Conservation (phyloP, 2,888 invertebrate species). For the Abrostola triplasia region DNA sequence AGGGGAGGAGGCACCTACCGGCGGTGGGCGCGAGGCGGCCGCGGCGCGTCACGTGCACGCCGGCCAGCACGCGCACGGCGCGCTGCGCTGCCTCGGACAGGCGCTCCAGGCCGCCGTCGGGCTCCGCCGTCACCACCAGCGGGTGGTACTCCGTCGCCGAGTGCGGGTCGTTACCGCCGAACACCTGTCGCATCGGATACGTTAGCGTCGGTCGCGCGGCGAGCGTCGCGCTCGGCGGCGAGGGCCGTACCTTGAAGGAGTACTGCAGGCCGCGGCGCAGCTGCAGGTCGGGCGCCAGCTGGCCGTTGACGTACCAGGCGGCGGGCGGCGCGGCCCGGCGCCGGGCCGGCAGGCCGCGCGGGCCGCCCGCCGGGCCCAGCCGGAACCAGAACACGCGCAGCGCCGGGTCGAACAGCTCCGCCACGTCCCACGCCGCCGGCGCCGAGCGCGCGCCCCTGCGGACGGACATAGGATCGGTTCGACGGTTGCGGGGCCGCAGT, state of each 20-base stretch:
- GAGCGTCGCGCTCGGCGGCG: neutral
- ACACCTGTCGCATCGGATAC: slow-evolving; percentile 76
- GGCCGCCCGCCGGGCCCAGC: slow-evolving; percentile 95
- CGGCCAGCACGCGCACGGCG: slow-evolving; percentile 73
- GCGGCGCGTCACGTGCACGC: slow-evolving; percentile 95
- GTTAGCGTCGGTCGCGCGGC: neutral
- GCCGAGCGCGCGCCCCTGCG: slow-evolving; percentile 52
- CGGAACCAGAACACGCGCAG: slow-evolving; percentile 94
- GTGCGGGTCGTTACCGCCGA: slow-evolving; percentile 96
- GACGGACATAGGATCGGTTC: neutral
- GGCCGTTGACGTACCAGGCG: slow-evolving; percentile 98
- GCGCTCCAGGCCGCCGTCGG: slow-evolving; percentile 95
- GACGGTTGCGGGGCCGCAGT: no score
- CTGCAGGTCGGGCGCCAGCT: slow-evolving; percentile 95
- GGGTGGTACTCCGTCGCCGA: slow-evolving; percentile 96
- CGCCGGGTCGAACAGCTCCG: slow-evolving; percentile 90
- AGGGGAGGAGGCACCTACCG: slow-evolving; percentile 72
- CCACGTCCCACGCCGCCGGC: slow-evolving; percentile 88
- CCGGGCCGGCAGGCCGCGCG: slow-evolving; percentile 90
- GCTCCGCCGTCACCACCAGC: slow-evolving; percentile 95
- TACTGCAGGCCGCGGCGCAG: slow-evolving; percentile 95
- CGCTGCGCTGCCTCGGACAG: slow-evolving; percentile 83
- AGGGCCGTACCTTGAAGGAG: slow-evolving; percentile 90
- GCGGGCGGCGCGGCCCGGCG: slow-evolving; percentile 88
- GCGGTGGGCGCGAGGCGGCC: slow-evolving; percentile 94